Base-by-base conservation (phyloP, 1,140 invertebrate genomes). In the Drosophila arizonae region DNA sequence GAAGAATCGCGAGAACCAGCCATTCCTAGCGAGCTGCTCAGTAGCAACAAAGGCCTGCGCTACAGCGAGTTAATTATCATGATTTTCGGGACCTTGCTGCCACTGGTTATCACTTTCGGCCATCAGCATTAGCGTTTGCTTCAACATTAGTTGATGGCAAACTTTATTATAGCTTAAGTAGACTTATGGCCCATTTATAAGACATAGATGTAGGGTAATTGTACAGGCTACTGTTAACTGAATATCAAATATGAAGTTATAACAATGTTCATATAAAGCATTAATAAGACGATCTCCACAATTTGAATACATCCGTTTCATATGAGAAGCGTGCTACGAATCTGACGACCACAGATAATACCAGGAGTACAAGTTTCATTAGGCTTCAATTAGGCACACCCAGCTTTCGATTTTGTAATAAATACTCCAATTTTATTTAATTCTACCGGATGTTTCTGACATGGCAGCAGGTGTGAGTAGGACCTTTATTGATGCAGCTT, bases 101-200 rank as follows among this genome's bases (percentile, higher is more conserved):
- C 98, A 0, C 93, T 98, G 1, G 90, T 99, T 36, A 93, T 99
- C 46, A 96, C 98, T 3, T 93, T 98, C 66, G 96, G 97, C 13
- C 98, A 99, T 93, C 96, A 97, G 91, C 98, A 99, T 94, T 98
- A 88, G 48, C 2, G 36, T 6, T 30, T 17, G 1, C n/a, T 33
- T 0, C 3, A 9, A 6, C 43, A 45, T 15, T 46, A 11, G 36
- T 39, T 39, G 0, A 11, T 13, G 33, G n/a, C 15, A 1, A 17
- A 46, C 24, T 45, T 4, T 2, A 55, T 8, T 21, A 11, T 26
- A 5, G 15, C 1, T 4, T 41, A 56, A 24, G 6, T 41, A 48
- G 28, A 17, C 45, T 60, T 36, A 33, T 46, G 6, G 30, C 11
- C 48, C 10, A 17, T 21, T 17, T 5, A 17, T 33, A 30, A 45